Base-by-base conservation (phyloP, 2,113 vertebrate species). In the Eupsittula cactorum region DNA sequence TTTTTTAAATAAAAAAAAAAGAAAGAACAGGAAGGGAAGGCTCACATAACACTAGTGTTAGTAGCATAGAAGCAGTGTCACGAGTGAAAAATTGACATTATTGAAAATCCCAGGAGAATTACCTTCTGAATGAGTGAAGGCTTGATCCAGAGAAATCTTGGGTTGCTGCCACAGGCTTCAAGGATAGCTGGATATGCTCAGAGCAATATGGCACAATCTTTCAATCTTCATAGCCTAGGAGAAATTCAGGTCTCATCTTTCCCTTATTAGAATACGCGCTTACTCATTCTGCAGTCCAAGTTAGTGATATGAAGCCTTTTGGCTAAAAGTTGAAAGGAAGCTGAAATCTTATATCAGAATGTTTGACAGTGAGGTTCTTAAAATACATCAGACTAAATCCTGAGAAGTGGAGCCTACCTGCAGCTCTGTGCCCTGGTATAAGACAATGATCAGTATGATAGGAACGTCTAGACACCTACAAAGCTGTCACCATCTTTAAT, bases 301-400 rank as follows among this genome's bases (percentile, higher is more conserved):
- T 12, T 82, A 82, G 64, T 19, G 87, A 35, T 44, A 35, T 3
- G 73, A 67, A 87, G 52, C 41, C 50, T 81, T 80, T 79, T 75
- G 68, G 70, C 77, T 83, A 50, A 37, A 82, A 80, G 86, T 44
- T 95, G 86, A 88, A 86, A 91, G 70, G 57, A 78, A 92, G 64
- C 35, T 59, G 68, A 90, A 79, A 60, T 78, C 64, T 35, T 68
- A 0, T 25, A 63, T 70, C 4, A 4, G 16, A 20, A 7, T 11
- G 9, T 86, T 94, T 74, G 75, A 47, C 50, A 59, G 50, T 8
- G 24, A 67, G 50, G 20, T 73, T 82, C 87, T 49, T 35, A 41
- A 80, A 65, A 65, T 9, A 29, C 16, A 65, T 23, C 65, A 80
- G 27, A 21, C 20, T 70, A 37, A 57, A 81, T 44, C 33, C 79